Evolutionary conservation across 2,888 invertebrate species (phyloP).

Genomic region (Drosophila demipolita): DNA sequence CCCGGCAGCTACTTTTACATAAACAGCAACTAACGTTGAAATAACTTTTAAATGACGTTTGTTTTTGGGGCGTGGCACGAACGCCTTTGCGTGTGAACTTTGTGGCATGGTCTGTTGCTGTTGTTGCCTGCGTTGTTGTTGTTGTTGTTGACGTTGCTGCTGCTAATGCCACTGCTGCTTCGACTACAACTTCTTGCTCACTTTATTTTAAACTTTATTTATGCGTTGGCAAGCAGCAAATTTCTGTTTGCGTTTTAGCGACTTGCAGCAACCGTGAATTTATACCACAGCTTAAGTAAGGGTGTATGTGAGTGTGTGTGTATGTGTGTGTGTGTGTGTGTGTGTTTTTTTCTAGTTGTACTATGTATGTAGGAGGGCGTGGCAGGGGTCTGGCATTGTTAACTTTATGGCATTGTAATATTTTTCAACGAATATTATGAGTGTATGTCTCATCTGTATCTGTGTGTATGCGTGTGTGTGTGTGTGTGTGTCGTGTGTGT

Average conservation of each 20-base stretch:
- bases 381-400: constrained; percentile 47
- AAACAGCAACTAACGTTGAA: constrained; percentile 78
- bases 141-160: constrained; percentile 3
- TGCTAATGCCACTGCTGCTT: constrained; percentile 13
- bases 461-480: constrained; percentile 6
- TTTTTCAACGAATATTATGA: constrained; percentile 68
- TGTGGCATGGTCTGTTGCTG: constrained; percentile 45
- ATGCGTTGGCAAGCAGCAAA: constrained; percentile 74
- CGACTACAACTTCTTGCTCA: constrained; percentile 60
- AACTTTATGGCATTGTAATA: constrained; percentile 70
- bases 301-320: constrained; percentile 11
- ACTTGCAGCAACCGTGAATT: constrained; percentile 60
- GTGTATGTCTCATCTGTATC: constrained; percentile 17
- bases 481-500: constrained; percentile 19
- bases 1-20: constrained; percentile 72
- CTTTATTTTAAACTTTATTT: constrained; percentile 78
- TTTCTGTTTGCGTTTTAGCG: constrained; percentile 72
- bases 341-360: constrained; percentile 4
- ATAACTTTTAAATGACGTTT: constrained; percentile 81
- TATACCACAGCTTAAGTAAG: constrained; percentile 42
- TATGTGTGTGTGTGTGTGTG: background rate
- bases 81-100: constrained; percentile 74
- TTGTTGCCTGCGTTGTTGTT: constrained; percentile 5
- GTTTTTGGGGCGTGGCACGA: constrained; percentile 63
- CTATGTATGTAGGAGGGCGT: background rate